Base-by-base conservation (phyloP, 2,888 invertebrate species). In the Nezara viridula region DNA sequence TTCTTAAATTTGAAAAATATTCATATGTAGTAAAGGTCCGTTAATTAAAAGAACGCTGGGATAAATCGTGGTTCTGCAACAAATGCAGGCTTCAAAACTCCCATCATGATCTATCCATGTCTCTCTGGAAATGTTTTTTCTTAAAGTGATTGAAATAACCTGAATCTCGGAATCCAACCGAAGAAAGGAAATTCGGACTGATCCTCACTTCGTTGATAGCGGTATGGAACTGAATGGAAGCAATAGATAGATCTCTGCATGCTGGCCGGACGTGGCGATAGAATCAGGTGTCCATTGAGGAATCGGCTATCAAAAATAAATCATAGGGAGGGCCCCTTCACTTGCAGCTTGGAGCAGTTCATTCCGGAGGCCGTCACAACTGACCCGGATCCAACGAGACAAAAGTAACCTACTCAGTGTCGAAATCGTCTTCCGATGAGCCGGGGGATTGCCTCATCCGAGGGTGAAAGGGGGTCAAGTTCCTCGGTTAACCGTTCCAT, bases 401-500 rank as follows among this genome's bases (percentile, higher is more conserved):
- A 81, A 81, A 81, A 81, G 81, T 81, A 44, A 81, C 81, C 81
- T 47, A 81, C 81, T 44, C 81, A 81, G 81, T 81, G 81, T 44
- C n/a, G 81, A 81, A 44, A 81, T 44, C 44, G 19, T n/a, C 81
- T 81, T 81, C 81, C 81, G 81, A 81, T 81, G 81, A 81, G 81
- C 81, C 44, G 81, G n/a, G 24, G 81, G n/a, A n/a, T 81, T 81
- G 81, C 81, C 44, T n/a, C 81, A 81, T 81, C 12, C 44, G 44
- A 47, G 81, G 81, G 81, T 81, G 81, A 81, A 81, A 81, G 81
- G 81, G 81, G 40, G 81, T 81, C 81, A 81, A 81, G 81, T 81
- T 81, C 44, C 44, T 37, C 24, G 37, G 44, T 81, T 81, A 81
- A 81, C 47, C 44, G 12, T 47, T 47, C 47, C 44, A 81, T 81